phyloP scores from a whole-genome alignment of 1,140 invertebrate species.

The Pseudomyrmex sp. region DNA sequence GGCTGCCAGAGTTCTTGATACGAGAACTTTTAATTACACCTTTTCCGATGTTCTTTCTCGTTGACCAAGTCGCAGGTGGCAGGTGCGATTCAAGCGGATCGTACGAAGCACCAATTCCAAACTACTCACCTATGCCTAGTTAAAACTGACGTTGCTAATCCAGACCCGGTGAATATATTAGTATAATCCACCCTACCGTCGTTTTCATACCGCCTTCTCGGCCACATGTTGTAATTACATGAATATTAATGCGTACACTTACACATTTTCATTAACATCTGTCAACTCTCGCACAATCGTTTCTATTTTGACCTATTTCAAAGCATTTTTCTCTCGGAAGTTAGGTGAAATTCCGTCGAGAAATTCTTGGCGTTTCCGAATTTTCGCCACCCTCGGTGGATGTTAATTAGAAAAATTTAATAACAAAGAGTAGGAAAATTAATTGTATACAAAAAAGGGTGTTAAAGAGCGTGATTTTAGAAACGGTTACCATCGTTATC shows the following conservation, averaged over 20 bases:
- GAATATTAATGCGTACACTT: slow-evolving; percentile 40
- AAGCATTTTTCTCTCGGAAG: no score
- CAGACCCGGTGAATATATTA: slow-evolving; percentile 40
- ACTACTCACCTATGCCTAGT: slow-evolving; percentile 37
- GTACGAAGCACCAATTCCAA: slow-evolving; percentile 38
- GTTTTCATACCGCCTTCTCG: background rate
- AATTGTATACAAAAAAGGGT: no score
- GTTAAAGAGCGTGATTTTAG: background rate
- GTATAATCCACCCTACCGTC: slow-evolving; percentile 12
- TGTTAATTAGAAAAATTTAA: background rate
- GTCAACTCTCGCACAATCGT: slow-evolving; percentile 14
- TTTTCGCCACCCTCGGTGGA: no score
- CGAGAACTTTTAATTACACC: slow-evolving; percentile 57
- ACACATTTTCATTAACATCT: slow-evolving; percentile 38
- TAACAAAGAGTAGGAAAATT: background rate
- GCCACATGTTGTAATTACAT: slow-evolving; percentile 29
- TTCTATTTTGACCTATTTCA: background rate
- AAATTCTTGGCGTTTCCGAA: no score
- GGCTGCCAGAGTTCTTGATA: slow-evolving; percentile 50
- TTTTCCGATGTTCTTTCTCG: slow-evolving; percentile 46
- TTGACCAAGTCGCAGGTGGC: slow-evolving; percentile 48
- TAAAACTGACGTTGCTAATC: slow-evolving; percentile 51
- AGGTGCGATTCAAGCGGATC: slow-evolving; percentile 53
- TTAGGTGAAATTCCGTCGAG: no score
- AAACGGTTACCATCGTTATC: slow-evolving; percentile 1